A percentile compares a stretch with the other conserved stretches of the same genome.
Evolutionary conservation across 2,113 vertebrate species (phyloP).

Genomic region (Strigops habroptila): DNA sequence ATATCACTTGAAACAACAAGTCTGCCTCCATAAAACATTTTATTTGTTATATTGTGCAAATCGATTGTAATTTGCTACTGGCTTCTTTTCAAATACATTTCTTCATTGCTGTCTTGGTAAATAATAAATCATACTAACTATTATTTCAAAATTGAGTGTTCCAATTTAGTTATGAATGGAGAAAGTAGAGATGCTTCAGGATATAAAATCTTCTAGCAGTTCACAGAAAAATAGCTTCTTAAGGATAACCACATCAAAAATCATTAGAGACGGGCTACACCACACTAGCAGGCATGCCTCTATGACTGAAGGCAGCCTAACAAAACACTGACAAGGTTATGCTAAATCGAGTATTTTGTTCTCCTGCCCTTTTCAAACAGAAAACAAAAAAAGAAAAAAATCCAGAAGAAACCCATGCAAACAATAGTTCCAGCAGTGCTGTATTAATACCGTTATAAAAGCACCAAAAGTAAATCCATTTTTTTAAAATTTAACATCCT

Average conservation of each 20-base stretch:
- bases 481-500: neutral
- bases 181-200: constrained; percentile 37
- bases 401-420: neutral
- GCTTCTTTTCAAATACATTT: constrained; percentile 51
- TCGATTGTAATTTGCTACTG: constrained; percentile 63
- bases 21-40: constrained; percentile 52
- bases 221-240: constrained; percentile 35
- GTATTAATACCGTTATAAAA: neutral
- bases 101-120: constrained; percentile 47
- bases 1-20: constrained; percentile 31
- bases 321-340: neutral
- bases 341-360: neutral
- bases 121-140: constrained; percentile 65
- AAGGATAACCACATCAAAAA: constrained; percentile 16
- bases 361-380: neutral
- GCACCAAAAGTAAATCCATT: neutral
- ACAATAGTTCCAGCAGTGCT: neutral
- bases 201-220: constrained; percentile 35
- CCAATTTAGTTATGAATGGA: constrained; percentile 61
- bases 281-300: neutral
- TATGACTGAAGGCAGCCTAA: neutral
- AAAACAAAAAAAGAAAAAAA: neutral
- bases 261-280: neutral
- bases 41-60: constrained; percentile 62
- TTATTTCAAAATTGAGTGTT: constrained; percentile 58